Evolutionary conservation across 2,797 vertebrate species (phyloP).

Genomic region (Myiotriccus ornatus): DNA sequence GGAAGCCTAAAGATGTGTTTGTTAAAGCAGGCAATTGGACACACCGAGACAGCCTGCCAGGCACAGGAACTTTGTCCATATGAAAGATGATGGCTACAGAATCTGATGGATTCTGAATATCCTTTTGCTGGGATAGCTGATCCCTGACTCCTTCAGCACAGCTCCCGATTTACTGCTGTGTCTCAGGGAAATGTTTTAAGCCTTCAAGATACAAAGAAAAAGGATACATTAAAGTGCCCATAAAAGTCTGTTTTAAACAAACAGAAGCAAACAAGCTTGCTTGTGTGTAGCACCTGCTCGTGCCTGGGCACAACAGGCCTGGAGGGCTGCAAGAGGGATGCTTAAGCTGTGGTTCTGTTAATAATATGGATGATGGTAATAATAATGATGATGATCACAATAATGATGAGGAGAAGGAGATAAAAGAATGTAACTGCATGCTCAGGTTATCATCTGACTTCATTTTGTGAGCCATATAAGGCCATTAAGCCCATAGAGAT

Average conservation of each 20-base stretch:
- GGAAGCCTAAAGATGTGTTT: constrained; percentile 38
- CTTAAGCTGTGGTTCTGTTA: neutral
- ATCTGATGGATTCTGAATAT: neutral
- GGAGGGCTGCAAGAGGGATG: neutral
- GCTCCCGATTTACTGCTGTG: neutral
- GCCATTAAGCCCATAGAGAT: neutral
- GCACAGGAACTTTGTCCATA: neutral
- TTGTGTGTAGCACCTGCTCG: neutral
- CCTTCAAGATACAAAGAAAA: neutral
- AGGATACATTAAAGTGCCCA: neutral
- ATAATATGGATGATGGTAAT: neutral
- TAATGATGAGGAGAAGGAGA: neutral
- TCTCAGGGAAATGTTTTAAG: neutral
- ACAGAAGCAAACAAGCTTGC: neutral
- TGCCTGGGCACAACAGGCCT: neutral
- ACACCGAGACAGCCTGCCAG: neutral
- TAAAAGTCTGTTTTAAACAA: neutral
- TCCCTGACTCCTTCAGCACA: neutral
- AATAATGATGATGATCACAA: neutral
- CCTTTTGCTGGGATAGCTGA: neutral
- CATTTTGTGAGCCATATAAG: neutral
- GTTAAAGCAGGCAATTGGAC: constrained; percentile 45
- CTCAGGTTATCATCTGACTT: neutral
- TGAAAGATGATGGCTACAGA: constrained; percentile 12
- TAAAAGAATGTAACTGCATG: neutral